phyloP scores from a whole-genome alignment of 2,797 vertebrate genomes.

The Mus minutoides region DNA sequence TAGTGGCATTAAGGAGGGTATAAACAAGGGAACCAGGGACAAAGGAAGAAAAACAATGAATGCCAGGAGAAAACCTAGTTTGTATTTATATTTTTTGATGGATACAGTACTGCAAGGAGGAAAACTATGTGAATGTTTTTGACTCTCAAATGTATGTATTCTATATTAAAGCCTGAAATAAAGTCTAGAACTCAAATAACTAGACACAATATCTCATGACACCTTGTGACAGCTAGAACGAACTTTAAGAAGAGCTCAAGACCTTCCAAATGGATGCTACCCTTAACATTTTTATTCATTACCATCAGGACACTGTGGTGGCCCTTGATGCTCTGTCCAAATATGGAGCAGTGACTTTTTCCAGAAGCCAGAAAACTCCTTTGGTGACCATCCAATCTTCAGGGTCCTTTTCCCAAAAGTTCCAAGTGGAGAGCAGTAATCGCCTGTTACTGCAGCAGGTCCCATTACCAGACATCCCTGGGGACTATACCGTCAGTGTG shows the following conservation, averaged over 20 bases:
- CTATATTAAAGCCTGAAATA: background rate
- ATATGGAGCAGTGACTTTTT: constrained; percentile 81
- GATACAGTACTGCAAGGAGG: background rate
- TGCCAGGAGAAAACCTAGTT: background rate
- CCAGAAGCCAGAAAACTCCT: constrained; percentile 14
- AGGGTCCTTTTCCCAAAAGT: constrained; percentile 71
- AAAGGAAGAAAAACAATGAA: background rate
- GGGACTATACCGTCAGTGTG: constrained; percentile 74
- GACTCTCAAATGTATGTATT: background rate
- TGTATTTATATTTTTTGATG: background rate
- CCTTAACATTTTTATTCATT: background rate
- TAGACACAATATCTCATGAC: background rate
- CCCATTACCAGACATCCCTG: constrained; percentile 77
- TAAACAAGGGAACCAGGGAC: too few relatives aligned
- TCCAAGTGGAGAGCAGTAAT: constrained; percentile 82
- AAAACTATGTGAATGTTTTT: background rate
- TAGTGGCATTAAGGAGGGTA: background rate
- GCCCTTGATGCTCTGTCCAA: constrained; percentile 86
- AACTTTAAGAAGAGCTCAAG: background rate
- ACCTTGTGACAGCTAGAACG: background rate
- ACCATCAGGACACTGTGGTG: constrained; percentile 86
- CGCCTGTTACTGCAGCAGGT: constrained; percentile 84
- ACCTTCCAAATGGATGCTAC: background rate
- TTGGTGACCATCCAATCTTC: constrained; percentile 81
- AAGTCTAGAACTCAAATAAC: background rate